These are phyloP conservation scores for Mormyrus hasselquistii DNA, from an alignment of 2,797 vertebrate genomes.

Conservation along the genomic window DNA sequence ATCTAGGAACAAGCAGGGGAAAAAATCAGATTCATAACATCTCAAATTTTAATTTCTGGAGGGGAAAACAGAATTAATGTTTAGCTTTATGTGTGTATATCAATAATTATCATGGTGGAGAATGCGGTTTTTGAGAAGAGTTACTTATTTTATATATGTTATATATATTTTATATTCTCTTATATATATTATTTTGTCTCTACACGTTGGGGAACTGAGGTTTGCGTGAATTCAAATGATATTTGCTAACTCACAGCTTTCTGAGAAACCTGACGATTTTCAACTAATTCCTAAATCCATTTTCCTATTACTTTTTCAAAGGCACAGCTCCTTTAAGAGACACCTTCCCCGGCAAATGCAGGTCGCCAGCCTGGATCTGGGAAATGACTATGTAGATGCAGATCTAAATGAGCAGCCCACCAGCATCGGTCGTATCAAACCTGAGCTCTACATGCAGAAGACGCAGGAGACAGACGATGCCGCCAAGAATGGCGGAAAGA, in stretches of 20 bases:
- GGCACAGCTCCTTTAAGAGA: conserved; percentile 94
- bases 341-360: conserved; percentile 94
- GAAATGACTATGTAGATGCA: conserved; percentile 69
- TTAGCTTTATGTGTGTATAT: background rate
- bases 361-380: conserved; percentile 83
- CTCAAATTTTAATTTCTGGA: background rate
- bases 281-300: background rate
- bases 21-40: background rate
- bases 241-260: background rate
- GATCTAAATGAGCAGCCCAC: conserved; percentile 74
- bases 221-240: background rate
- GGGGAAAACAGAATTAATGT: background rate
- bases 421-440: conserved; percentile 92
- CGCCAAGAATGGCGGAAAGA: conserved; percentile 76
- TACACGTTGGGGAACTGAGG: background rate
- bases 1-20: background rate
- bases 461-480: conserved; percentile 75
- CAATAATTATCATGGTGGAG: background rate
- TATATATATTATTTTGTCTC: background rate
- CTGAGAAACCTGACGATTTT: background rate
- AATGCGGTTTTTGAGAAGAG: background rate
- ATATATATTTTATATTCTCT: background rate
- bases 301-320: conserved; percentile 38
- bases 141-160: background rate
- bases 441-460: conserved; percentile 91